A percentile compares a stretch with the other conserved stretches of the same genome.
These are phyloP conservation scores for Saguinus midas DNA, from an alignment of 2,113 vertebrate genomes.

Conservation along the genomic window DNA sequence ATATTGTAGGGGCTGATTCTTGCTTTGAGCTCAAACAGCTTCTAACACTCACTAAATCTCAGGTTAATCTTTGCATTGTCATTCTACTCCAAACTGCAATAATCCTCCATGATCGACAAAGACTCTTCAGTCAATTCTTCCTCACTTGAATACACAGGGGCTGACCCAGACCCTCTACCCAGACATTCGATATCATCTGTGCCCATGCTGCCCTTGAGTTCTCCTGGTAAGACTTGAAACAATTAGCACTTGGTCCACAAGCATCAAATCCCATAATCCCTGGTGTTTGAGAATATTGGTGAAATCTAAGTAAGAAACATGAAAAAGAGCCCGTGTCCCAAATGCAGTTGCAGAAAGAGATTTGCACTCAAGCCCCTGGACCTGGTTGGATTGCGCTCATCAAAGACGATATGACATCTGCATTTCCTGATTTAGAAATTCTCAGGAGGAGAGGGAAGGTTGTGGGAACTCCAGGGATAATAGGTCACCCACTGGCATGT, in stretches of 20 bases:
- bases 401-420: too few species aligned
- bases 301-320: neutral
- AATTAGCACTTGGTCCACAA: neutral
- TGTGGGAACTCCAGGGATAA: neutral
- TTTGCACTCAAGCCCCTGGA: neutral
- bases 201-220: neutral
- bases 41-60: neutral
- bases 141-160: neutral
- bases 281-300: neutral
- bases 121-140: neutral
- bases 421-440: neutral
- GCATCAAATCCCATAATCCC: neutral
- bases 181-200: neutral
- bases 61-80: constrained; percentile 29
- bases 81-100: neutral
- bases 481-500: neutral
- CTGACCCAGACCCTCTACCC: neutral
- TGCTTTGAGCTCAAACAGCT: neutral
- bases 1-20: neutral
- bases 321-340: neutral
- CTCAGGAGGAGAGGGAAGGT: neutral
- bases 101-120: neutral
- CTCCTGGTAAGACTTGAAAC: neutral
- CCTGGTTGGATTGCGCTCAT: neutral
- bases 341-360: neutral